Evolutionary conservation across 2,888 invertebrate species (phyloP), one percentile per base, ranked within the genome.

Genomic region (Leptinotarsa haldemani): DNA sequence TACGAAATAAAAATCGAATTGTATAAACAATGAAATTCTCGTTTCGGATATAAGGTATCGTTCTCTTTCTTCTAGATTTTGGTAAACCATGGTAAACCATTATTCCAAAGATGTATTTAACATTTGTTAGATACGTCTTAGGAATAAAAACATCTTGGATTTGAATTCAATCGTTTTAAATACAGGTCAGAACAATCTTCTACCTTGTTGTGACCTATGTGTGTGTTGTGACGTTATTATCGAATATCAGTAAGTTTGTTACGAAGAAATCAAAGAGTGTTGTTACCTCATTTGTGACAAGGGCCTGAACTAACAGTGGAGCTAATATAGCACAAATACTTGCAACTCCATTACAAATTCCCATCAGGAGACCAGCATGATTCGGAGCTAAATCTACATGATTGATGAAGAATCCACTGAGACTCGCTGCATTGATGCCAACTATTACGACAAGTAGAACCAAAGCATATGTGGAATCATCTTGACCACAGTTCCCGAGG

Each of bases 351-450:
- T 53, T 67, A n/a, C 30, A 25, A 25, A 67, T 53, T 7, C 67
- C 67, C 67, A 67, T 67, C 18, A 67, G 40, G 4, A 53, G 30
- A n/a, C 67, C 67, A 4, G 67, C 67, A 67, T 67, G 67, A 22
- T 52, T 67, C 1, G 67, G 67, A 22, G 67, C 52, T 2, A 67
- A 53, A 40, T 67, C 67, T 2, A 67, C 53, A 20, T 53, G 53
- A n/a, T 67, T 67, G 52, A 67, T 53, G 25, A 67, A 53, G 40
- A 48, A 53, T 40, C 67, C 67, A 22, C 25, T 52, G 13, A 67
- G 22, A 22, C 30, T 25, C 12, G 67, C 67, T 5, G 30, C 53
- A 22, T 47, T 48, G 9, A 67, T 53, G 15, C 52, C 67, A 9
- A 67, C 48, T 13, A 22, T 40, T 18, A 52, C 5, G 2, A 50